Evolutionary conservation across 2,113 vertebrate genomes (phyloP), one percentile per base, ranked within the genome.

Genomic region (Melanotaenia duboulayi): DNA sequence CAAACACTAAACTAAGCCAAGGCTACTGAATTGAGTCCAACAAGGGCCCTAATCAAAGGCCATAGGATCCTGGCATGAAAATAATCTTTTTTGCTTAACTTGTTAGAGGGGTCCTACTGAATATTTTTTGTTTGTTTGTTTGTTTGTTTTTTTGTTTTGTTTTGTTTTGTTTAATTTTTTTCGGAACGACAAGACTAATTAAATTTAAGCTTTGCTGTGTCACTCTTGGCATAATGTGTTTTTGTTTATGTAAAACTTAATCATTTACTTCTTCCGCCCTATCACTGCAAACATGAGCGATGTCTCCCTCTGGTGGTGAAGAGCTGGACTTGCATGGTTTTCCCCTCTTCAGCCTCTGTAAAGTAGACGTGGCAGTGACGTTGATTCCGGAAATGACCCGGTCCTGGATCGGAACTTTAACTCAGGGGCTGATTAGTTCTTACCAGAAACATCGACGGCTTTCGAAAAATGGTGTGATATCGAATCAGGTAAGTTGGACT

Each of bases 301-400:
- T 61, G 62, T 37, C 25, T 81, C 48, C 87, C 82, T 48, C 90
- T 82, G 64, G 65, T 75, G 90, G 77, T 13, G 11, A 2, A 0
- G 2, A 1, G 1, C 0, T 2, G 14, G 0, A 1, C 14, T 51
- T 46, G 62, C 57, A 62, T 24, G 39, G 28, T 28, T 48, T 66
- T 81, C n/a, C 63, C 40, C 3, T 1, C 40, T 10, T 35, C 19
- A 4, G 11, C 25, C 32, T 22, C 39, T 1, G 58, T 76, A 74
- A 83, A 82, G 90, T 48, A 74, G 82, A 95, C 94, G 94, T 95
- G 94, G 94, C 92, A 94, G 69, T 92, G 92, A 94, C 93, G 92
- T 93, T 57, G 68, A 7, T 37, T 52, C 92, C 93, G 94, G 93
- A 94, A 93, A 85, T 77, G 64, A 91, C 91, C 84, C 90, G 86